Evolutionary conservation across 2,113 vertebrate genomes (phyloP), one percentile per base, ranked within the genome.

Genomic region (Cavia aperea): DNA sequence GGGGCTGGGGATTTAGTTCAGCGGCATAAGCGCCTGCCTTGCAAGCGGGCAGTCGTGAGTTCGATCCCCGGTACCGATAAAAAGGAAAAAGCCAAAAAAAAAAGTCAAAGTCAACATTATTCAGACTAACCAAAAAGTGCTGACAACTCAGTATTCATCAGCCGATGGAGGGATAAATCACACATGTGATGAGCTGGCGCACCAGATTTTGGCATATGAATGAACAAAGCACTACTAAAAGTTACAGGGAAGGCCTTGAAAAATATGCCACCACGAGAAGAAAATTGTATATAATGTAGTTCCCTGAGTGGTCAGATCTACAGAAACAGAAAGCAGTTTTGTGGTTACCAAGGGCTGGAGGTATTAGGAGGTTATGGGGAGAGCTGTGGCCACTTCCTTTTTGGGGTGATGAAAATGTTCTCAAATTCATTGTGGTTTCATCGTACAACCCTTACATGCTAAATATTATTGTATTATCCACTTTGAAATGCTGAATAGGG

Each of bases 401-500:
- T 49, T 49, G 24, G 78, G 54, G 46, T 81, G 73, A 73, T 51
- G 13, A 78, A 84, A 78, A 86, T 79, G 46, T 92, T 94, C 51
- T 92, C 68, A 94, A 63, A 73, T 81, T 89, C 46, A 54, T 75
- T 89, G 81, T 89, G 65, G 46, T 92, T 86, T 86, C 2, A 2
- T 89, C 8, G 46, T 75, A 81, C n/a, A 86, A 75, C 19, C 70
- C n/a, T 70, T 6, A 73, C 21, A 85, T 58, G 72, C 33, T 72
- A 43, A 68, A 83, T 63, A 46, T 62, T 4, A 60, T 54, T 91
- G 54, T 62, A 79, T 68, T 51, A 78, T 36, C 29, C 15, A 77
- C 39, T 92, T 65, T 56, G 72, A 70, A 78, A 65, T 39, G n/a
- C 26, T 31, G 46, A 78, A 16, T 51, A 51, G 46, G 49, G 75